Evolutionary conservation across 2,113 vertebrate genomes (phyloP), one percentile per base, ranked within the genome.

Genomic region (Protomyctophum bolini): DNA sequence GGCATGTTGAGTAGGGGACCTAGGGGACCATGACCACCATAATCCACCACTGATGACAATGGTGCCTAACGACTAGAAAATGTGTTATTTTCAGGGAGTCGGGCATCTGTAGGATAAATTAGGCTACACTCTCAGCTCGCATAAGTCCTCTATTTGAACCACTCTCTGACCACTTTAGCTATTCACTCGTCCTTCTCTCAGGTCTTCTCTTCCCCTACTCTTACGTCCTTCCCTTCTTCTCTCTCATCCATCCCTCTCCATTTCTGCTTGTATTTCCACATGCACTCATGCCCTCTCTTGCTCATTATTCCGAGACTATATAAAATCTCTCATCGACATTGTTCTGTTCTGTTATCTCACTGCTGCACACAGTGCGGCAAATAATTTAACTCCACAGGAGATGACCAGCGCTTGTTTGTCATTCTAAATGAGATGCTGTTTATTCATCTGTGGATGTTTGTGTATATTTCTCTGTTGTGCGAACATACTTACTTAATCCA

Each of bases 321-420:
- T 82, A 33, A 84, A 77, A 86, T 41, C 33, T 80, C 76, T 78
- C 71, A 77, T 78, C 58, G 21, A 21, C 21, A 21, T 21, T 21
- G 5, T 21, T 67, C 11, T 41, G 60, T 83, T 88, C 11, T 41
- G 60, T 83, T 88, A 86, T 88, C 84, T 83, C 61, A 8, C 76
- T 66, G 73, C 82, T 51, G 66, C 86, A 79, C n/a, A 6, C 81
- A 8, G 79, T 54, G 7, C 70, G 67, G 33, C 72, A 70, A 21
- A 81, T 75, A 57, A 83, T 4, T 41, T 41, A 41, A 75, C 68
- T 72, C 67, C 69, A 14, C 58, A 28, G 66, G 41, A 77, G 79
- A 63, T 63, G 73, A 50, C n/a, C 12, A 14, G 52, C 70, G 58
- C 68, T 47, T 28, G 60, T 70, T 69, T 64, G 54, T 58, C 33